Base-by-base conservation (phyloP, 2,888 invertebrate species). In the Eulithis prunata region DNA sequence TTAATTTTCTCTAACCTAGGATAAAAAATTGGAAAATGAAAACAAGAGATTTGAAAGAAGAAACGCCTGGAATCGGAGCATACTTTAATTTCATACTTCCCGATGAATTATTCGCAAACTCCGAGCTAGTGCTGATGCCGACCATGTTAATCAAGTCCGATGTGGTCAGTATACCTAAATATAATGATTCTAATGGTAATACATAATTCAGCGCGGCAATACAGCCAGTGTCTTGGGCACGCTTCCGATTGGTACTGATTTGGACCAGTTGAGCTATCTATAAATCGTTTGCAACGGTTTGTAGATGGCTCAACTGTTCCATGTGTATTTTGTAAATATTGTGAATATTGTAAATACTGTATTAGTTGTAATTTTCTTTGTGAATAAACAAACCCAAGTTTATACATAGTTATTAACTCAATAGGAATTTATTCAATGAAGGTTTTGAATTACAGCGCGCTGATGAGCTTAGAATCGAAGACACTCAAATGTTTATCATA, bases 401-500 rank as follows among this genome's bases (percentile, higher is more conserved):
- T n/a, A n/a, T n/a, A n/a, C n/a, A 21, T 21, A 32, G 32, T 32
- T 32, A 3, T 32, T 32, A 5, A 32, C 32, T 32, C 4, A 32
- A 32, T 32, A 32, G 4, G 4, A 32, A 32, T 32, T 6, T 32
- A 32, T 32, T 32, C 32, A 32, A 32, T 21, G 21, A 21, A 21
- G 21, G 21, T 32, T 32, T 32, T 32, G 32, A 32, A 45, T 59
- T 64, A 2, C 45, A 65, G 60, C 60, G 65, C 28, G 52, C 56
- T n/a, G 65, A 65, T 57, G 60, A 60, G 10, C 28, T 65, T 28
- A 0, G 73, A 70, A 49, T 71, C 57, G 57, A 66, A 43, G 45
- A 62, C n/a, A 52, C 8, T 54, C 53, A 65, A n/a, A 53, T 86
- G 54, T 79, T 76, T 64, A 74, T 85, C 36, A 65, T 86, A 21